Percentiles rank a stretch among this genome's conserved stretches.
These are phyloP conservation scores for Amblyraja radiata DNA, from an alignment of 2,797 vertebrate genomes.

Conservation along the genomic window DNA sequence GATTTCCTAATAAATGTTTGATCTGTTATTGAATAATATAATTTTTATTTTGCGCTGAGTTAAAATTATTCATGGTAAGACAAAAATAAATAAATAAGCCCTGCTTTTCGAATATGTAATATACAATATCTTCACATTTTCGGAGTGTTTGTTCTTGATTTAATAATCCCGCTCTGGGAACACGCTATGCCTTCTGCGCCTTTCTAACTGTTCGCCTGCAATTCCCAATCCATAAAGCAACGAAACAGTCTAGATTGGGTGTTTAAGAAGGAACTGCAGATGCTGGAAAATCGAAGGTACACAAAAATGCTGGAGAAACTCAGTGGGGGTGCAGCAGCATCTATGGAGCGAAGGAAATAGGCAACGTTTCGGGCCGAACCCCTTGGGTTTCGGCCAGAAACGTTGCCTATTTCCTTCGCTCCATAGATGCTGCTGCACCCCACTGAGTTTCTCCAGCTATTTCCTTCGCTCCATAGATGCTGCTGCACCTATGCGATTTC, in stretches of 20 bases:
- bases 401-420: too few relatives aligned
- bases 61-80: constrained; percentile 85
- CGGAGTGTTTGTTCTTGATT: constrained; percentile 33
- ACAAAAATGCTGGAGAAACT: too few relatives aligned
- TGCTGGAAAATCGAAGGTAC: too few relatives aligned
- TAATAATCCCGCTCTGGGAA: constrained; percentile 8
- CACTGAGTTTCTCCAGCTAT: too few relatives aligned
- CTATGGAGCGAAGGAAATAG: too few relatives aligned
- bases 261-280: too few relatives aligned
- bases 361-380: too few relatives aligned
- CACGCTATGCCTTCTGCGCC: constrained; percentile 18
- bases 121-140: constrained; percentile 51
- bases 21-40: constrained; percentile 81
- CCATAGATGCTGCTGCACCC: too few relatives aligned
- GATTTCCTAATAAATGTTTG: constrained; percentile 87
- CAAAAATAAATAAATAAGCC: constrained; percentile 71
- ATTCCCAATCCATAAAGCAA: neutral
- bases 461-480: too few relatives aligned
- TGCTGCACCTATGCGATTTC: too few relatives aligned
- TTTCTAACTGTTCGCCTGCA: constrained; percentile 18
- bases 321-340: too few relatives aligned
- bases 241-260: neutral
- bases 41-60: constrained; percentile 80
- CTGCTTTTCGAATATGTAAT: constrained; percentile 80
- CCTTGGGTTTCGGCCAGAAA: too few relatives aligned